These are phyloP conservation scores for Diachasmimorpha longicaudata DNA, from an alignment of 1,140 invertebrate genomes.

Conservation along the genomic window DNA sequence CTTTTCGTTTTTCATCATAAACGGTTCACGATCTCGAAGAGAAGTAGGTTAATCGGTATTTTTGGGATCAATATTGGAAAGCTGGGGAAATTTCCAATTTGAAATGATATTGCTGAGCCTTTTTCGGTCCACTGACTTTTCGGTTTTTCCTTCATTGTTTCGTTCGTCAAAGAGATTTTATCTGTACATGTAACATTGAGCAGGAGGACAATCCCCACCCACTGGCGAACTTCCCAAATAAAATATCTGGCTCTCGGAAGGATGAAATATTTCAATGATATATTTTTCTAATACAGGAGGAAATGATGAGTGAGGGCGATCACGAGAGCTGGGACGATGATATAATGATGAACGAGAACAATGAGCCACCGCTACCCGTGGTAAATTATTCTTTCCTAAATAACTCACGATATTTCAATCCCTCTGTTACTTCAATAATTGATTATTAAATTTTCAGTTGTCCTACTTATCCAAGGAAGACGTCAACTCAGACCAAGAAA, in stretches of 20 bases:
- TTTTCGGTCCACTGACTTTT: neutral
- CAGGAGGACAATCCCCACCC: neutral
- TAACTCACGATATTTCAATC: neutral
- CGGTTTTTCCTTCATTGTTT: neutral
- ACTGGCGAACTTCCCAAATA: neutral
- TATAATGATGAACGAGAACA: conserved; percentile 54
- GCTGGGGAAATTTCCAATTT: neutral
- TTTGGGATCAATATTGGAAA: neutral
- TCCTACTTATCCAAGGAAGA: conserved; percentile 55
- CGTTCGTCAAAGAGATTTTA: too few species aligned
- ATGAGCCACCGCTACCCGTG: conserved; percentile 54
- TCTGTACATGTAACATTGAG: too few species aligned
- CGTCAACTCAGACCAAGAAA: conserved; percentile 61
- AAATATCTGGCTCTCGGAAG: too few species aligned
- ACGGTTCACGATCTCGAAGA: neutral
- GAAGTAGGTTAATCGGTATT: neutral
- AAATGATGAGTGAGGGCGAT: conserved; percentile 60
- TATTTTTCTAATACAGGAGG: conserved; percentile 46
- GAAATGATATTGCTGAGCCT: neutral
- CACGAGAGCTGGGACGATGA: conserved; percentile 60
- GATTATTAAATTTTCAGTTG: conserved; percentile 45
- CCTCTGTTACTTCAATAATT: neutral
- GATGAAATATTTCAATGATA: neutral
- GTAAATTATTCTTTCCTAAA: conserved; percentile 38
- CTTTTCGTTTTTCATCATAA: too few species aligned